A percentile compares a stretch with the other conserved stretches of the same genome.
Evolutionary conservation across 2,797 vertebrate species (phyloP).

Genomic region (Clarias pachynema): DNA sequence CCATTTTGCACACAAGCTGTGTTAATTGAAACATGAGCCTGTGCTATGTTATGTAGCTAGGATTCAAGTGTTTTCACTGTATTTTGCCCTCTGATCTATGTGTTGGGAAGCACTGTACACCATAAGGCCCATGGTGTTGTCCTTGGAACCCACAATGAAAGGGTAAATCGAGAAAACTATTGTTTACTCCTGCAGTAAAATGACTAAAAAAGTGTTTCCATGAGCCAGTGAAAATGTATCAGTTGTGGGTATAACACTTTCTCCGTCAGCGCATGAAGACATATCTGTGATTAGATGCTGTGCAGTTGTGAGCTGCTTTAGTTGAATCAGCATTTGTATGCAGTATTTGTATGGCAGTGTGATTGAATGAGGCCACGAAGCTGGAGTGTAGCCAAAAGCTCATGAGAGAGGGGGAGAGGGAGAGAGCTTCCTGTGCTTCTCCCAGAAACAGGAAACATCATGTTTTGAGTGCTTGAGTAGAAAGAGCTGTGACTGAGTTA

Average conservation of each 20-base stretch:
- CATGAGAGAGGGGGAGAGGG: constrained; percentile 42
- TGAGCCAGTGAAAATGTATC: neutral
- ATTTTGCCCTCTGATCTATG: neutral
- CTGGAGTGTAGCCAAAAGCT: constrained; percentile 46
- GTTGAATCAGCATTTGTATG: constrained; percentile 33
- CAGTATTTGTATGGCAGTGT: constrained; percentile 31
- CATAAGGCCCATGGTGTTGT: neutral
- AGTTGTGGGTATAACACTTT: neutral
- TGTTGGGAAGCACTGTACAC: neutral
- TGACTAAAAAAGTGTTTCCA: neutral
- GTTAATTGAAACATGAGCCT: neutral
- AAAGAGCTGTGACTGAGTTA: constrained; percentile 52
- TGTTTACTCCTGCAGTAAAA: neutral
- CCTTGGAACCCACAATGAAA: constrained; percentile 3
- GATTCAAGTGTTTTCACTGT: neutral
- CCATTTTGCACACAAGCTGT: neutral
- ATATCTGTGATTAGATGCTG: constrained; percentile 10
- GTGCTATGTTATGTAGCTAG: neutral
- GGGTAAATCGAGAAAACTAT: neutral
- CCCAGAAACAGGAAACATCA: constrained; percentile 66
- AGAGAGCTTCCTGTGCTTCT: constrained; percentile 59
- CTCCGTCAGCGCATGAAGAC: neutral
- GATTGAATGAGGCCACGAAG: constrained; percentile 30
- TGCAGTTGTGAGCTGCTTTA: constrained; percentile 12
- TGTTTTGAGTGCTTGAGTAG: constrained; percentile 53